Conservation (phyloP, 2,797 vertebrate species). For the Acanthiza pusilla region DNA sequence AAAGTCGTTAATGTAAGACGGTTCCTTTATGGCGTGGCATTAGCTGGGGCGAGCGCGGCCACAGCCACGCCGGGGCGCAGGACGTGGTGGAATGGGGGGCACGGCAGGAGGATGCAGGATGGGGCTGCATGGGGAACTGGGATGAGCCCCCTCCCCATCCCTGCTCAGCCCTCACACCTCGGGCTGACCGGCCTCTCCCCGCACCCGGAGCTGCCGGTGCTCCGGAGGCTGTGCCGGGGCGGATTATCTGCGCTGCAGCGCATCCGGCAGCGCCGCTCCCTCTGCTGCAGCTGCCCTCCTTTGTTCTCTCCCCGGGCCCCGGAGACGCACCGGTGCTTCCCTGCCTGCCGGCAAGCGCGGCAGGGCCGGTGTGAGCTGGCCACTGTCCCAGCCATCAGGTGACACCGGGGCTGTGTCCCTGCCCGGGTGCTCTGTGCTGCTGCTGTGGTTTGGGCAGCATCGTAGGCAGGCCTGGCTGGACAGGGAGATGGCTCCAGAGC, state of each 20-base stretch:
- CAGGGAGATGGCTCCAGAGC: accelerated
- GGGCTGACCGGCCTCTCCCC: neutral
- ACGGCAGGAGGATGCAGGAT: accelerated
- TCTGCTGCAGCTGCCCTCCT: constrained; percentile 46
- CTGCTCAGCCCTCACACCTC: accelerated
- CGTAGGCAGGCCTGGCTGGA: neutral
- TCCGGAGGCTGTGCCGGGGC: neutral
- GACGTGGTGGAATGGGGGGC: neutral
- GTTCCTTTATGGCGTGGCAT: constrained; percentile 11
- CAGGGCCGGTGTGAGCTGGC: neutral
- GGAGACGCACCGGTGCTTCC: constrained; percentile 15
- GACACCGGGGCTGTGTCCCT: neutral
- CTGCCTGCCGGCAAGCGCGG: accelerated
- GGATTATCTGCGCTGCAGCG: constrained; percentile 25
- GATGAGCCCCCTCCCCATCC: neutral
- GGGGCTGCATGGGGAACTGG: neutral
- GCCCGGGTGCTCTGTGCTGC: neutral
- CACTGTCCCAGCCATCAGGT: neutral
- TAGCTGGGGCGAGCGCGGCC: neutral
- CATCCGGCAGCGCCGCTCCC: constrained; percentile 36
- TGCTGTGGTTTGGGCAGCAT: neutral
- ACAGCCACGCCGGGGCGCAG: neutral
- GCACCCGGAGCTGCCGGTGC: neutral
- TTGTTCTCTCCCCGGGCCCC: constrained; percentile 45
- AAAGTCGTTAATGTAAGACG: constrained; percentile 60